Evolutionary conservation across 2,888 invertebrate species (phyloP), one percentile per base, ranked within the genome.

Genomic region (Empis stercorea): DNA sequence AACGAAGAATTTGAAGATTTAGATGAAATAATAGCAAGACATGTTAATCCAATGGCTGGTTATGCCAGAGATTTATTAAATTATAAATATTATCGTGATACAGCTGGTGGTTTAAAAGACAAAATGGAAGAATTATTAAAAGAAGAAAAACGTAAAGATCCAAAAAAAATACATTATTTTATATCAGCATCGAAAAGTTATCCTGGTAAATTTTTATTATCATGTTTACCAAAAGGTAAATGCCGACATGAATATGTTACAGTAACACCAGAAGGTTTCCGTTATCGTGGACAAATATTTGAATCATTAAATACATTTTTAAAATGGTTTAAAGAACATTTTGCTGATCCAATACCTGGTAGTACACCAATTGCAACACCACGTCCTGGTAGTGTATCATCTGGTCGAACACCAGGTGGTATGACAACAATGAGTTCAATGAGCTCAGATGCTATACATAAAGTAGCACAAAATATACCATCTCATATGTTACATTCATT

Each of bases 301-400:
- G 84, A 86, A 55, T 82, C 87, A 2, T 51, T 70, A 1, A 66
- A 64, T 52, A 74, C 79, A 11, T 65, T 97, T 49, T 77, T 99
- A 59, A 83, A 86, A 51, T 99, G 96, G 96, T 99, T 99, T 70
- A 99, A 99, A 64, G 92, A 93, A 68, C 94, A 99, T 66, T 99
- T 93, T 73, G 74, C 91, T 54, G 95, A 96, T 61, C 89, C 94
- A 0, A 76, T 87, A 43, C 87, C 87, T 0, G 76, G 76, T 6
- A 75, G 76, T 17, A 86, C 86, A 6, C 85, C 80, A 1, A 50
- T 55, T 36, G 79, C 81, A 46, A 86, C 87, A 10, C 84, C 85
- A 1, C 75, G 82, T 53, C 73, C 73, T 30, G 68, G 68, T 3
- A 62, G 73, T 54, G 71, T 74, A 15, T 55, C 59, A 14, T 56